phyloP scores from a whole-genome alignment of 2,888 invertebrate genomes.

The Sphaeridia pumilis region DNA sequence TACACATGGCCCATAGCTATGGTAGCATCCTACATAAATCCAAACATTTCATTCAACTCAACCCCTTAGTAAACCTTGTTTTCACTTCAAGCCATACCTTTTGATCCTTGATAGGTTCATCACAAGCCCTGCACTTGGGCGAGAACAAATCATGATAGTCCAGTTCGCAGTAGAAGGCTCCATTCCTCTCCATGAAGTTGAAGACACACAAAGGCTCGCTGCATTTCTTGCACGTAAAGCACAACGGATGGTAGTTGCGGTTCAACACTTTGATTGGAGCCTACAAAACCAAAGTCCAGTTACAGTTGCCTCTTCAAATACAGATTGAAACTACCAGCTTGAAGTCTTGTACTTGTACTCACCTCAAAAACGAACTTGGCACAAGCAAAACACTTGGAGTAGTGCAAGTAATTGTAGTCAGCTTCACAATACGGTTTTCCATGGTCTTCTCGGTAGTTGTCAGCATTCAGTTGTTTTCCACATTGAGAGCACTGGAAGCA shows the following conservation, averaged over 20 bases:
- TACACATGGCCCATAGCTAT: constrained; percentile 30
- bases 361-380: constrained; percentile 30
- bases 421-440: constrained; percentile 28
- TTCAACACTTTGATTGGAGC: constrained; percentile 24
- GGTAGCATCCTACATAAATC: constrained; percentile 25
- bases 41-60: not conserved
- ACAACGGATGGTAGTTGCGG: constrained; percentile 28
- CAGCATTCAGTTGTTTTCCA: constrained; percentile 19
- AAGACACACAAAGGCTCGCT: constrained; percentile 29
- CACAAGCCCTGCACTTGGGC: constrained; percentile 29
- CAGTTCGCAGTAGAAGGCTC: constrained; percentile 27
- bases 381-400: constrained; percentile 30
- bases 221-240: constrained; percentile 34
- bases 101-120: constrained; percentile 25
- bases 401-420: constrained; percentile 29
- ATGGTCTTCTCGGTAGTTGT: constrained; percentile 26
- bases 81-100: constrained; percentile 25
- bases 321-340: not conserved
- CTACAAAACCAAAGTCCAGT: constrained; percentile 10
- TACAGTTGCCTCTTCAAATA: not conserved
- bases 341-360: not conserved
- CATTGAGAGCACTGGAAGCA: constrained; percentile 31
- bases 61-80: not conserved
- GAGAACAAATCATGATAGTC: constrained; percentile 28
- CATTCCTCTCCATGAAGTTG: constrained; percentile 26